These are phyloP conservation scores for Connochaetes taurinus DNA, from an alignment of 2,113 vertebrate genomes.

Conservation along the genomic window DNA sequence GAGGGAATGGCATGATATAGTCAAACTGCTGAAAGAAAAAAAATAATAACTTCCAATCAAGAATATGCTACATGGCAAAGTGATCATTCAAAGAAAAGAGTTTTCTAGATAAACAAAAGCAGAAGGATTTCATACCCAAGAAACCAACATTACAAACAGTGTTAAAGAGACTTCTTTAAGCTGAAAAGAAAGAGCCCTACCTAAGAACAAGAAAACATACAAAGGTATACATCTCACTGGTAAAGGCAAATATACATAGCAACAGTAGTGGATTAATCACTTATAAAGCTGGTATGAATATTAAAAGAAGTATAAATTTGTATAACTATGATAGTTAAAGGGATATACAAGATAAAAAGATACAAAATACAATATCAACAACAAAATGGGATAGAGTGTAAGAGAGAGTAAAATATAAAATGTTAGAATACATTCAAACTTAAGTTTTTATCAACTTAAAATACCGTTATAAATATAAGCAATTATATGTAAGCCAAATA, in stretches of 20 bases:
- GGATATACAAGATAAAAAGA: background rate
- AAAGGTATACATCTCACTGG: background rate
- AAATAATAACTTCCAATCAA: background rate
- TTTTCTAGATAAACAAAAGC: background rate
- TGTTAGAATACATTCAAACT: background rate
- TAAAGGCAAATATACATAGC: background rate
- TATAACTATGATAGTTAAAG: background rate
- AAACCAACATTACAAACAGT: background rate
- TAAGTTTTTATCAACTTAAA: background rate
- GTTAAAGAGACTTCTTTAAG: background rate
- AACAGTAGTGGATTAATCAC: background rate
- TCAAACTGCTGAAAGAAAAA: background rate
- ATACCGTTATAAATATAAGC: background rate
- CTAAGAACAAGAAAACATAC: background rate
- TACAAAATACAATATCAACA: background rate
- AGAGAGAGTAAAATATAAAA: background rate
- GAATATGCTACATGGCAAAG: background rate
- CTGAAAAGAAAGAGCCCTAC: background rate
- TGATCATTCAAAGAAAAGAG: background rate
- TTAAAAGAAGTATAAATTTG: background rate
- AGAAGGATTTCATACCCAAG: background rate
- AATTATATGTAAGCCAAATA: background rate
- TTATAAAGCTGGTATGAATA: background rate
- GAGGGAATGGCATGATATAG: background rate
- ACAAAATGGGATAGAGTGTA: background rate